phyloP scores from a whole-genome alignment of 1,140 invertebrate species.

The Macrocentrus cingulum region DNA sequence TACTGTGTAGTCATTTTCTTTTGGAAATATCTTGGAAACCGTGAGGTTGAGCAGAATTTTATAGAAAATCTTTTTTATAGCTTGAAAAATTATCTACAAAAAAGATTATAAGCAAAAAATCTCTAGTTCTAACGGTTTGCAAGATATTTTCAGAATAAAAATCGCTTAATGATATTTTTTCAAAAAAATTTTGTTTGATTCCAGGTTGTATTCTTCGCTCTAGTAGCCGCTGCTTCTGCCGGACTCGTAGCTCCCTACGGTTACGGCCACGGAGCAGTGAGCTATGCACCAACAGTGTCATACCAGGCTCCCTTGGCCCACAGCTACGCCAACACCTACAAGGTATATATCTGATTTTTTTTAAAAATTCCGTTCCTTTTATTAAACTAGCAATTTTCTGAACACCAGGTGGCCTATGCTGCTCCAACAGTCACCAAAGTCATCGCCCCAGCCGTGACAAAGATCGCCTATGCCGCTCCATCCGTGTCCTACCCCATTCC shows the following conservation, averaged over 20 bases:
- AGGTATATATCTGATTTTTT: constrained; percentile 23
- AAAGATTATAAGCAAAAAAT: no score
- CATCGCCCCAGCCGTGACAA: constrained; percentile 35
- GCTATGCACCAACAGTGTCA: constrained; percentile 24
- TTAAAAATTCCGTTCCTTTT: no score
- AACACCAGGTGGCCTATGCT: constrained; percentile 37
- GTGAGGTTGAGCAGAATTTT: no score
- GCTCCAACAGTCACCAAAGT: constrained; percentile 40
- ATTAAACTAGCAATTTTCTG: no score
- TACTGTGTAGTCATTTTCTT: no score
- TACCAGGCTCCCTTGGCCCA: constrained; percentile 41
- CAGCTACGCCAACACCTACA: constrained; percentile 42
- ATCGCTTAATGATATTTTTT: constrained; percentile 24
- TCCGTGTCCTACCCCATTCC: constrained; percentile 14
- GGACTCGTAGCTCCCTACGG: constrained; percentile 36
- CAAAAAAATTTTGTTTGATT: no score
- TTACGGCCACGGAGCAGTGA: constrained; percentile 34
- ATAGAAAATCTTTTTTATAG: no score
- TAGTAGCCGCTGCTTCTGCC: constrained; percentile 45
- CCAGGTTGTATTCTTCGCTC: constrained; percentile 43
- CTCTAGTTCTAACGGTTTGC: no score
- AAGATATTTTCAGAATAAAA: no score
- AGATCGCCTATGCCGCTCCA: constrained; percentile 28
- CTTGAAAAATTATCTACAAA: no score
- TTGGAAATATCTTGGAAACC: no score